phyloP scores from a whole-genome alignment of 2,888 invertebrate genomes.

The Bimastos eiseni region DNA sequence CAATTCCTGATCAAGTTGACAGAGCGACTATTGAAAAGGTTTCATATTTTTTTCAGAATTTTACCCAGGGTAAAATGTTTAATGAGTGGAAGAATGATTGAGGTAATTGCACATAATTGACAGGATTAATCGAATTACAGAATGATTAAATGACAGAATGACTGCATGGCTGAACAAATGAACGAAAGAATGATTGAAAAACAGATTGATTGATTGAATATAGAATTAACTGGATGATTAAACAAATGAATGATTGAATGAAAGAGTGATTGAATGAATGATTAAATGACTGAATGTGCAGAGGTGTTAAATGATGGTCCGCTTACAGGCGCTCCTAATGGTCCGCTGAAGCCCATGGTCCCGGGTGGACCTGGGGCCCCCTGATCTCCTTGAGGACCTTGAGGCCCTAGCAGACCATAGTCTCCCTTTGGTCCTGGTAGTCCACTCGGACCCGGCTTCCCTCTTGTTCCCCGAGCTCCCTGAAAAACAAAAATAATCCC shows the following conservation, averaged over 20 bases:
- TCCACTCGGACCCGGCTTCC: constrained; percentile 57
- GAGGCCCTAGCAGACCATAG: constrained; percentile 47
- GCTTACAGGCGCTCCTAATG: constrained; percentile 30
- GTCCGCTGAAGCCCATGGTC: constrained; percentile 28
- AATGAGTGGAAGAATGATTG: too few relatives aligned
- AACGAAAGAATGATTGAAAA: too few relatives aligned
- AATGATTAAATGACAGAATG: too few relatives aligned
- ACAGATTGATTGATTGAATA: not conserved
- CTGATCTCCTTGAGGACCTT: constrained; percentile 38
- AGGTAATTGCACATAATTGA: too few relatives aligned
- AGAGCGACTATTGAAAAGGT: too few relatives aligned
- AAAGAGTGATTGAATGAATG: not conserved
- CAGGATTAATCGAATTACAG: too few relatives aligned
- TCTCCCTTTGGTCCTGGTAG: constrained; percentile 62
- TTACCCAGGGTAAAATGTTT: too few relatives aligned
- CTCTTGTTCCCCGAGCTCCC: constrained; percentile 37
- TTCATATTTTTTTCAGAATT: too few relatives aligned
- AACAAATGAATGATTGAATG: not conserved
- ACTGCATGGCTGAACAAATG: too few relatives aligned
- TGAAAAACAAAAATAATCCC: not conserved
- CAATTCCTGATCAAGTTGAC: too few relatives aligned
- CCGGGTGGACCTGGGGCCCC: constrained; percentile 45
- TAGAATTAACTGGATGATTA: too few relatives aligned
- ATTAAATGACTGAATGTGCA: not conserved
- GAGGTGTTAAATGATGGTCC: not conserved